Evolutionary conservation across 2,888 invertebrate genomes (phyloP).

Genomic region (Polyommatus icarus): DNA sequence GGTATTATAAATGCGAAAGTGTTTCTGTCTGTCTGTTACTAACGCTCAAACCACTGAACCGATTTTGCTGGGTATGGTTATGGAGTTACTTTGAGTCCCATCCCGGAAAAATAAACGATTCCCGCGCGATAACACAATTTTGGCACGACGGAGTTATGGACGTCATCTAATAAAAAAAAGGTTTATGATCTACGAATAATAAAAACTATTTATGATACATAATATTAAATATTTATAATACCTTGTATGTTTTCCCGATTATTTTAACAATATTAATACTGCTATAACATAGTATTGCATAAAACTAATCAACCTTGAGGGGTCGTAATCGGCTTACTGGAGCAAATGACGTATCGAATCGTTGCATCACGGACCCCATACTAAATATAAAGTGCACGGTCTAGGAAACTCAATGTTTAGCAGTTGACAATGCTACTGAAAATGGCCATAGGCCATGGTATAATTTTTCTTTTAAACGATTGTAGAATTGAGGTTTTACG

Average conservation of each 20-base stretch:
- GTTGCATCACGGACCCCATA: conserved; percentile 18
- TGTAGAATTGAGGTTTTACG: too few relatives aligned
- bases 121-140: too few relatives aligned
- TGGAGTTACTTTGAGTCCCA: too few relatives aligned
- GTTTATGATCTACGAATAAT: too few relatives aligned
- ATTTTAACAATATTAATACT: not conserved
- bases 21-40: too few relatives aligned
- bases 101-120: too few relatives aligned
- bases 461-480: not conserved
- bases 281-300: not conserved
- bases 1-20: too few relatives aligned
- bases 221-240: not conserved
- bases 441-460: not conserved
- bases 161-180: too few relatives aligned
- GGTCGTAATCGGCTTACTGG: conserved; percentile 4
- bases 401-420: not conserved
- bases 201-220: too few relatives aligned
- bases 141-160: too few relatives aligned
- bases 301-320: not conserved
- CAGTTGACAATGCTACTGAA: not conserved
- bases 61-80: too few relatives aligned
- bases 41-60: too few relatives aligned
- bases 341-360: conserved; percentile 9
- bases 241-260: not conserved
- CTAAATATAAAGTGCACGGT: conserved; percentile 1